A percentile compares a stretch with the other conserved stretches of the same genome.
Conservation (phyloP, 1,140 invertebrate species). For the Trichomalopsis sarcophagae region DNA sequence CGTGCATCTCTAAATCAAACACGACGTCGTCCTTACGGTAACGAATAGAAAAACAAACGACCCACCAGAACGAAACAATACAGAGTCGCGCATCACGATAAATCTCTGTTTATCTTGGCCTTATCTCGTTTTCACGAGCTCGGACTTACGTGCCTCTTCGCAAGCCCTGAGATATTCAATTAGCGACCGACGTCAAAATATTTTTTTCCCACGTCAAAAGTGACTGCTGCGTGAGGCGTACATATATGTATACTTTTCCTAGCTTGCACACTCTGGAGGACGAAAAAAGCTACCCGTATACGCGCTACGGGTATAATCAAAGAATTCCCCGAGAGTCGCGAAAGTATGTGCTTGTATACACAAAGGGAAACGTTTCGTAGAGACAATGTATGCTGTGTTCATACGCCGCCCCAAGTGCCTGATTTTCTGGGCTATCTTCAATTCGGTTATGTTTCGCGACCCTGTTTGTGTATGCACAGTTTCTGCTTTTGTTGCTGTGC, state of each 20-base stretch:
- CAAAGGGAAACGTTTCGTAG: constrained; percentile 12
- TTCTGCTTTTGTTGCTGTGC: neutral
- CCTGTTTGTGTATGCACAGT: neutral
- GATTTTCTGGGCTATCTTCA: neutral
- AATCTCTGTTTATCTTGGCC: neutral
- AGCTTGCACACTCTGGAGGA: neutral
- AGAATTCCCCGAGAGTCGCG: neutral
- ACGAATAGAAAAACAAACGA: no score
- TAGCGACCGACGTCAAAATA: neutral
- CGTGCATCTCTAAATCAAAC: no score
- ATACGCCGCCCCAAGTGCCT: constrained; percentile 1
- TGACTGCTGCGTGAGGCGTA: neutral
- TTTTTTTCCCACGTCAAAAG: neutral
- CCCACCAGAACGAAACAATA: no score
- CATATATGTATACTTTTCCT: neutral
- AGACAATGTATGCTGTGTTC: neutral
- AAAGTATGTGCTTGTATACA: neutral
- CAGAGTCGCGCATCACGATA: no score
- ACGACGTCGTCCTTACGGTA: no score
- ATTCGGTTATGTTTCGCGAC: no score
- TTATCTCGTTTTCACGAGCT: neutral
- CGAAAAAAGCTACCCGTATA: neutral
- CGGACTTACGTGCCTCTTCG: no score
- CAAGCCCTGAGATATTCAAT: neutral
- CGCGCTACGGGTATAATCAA: neutral